Percentiles rank a stretch among this genome's conserved stretches.
These are phyloP conservation scores for Acronicta leporina DNA, from an alignment of 2,888 invertebrate genomes.

Conservation along the genomic window DNA sequence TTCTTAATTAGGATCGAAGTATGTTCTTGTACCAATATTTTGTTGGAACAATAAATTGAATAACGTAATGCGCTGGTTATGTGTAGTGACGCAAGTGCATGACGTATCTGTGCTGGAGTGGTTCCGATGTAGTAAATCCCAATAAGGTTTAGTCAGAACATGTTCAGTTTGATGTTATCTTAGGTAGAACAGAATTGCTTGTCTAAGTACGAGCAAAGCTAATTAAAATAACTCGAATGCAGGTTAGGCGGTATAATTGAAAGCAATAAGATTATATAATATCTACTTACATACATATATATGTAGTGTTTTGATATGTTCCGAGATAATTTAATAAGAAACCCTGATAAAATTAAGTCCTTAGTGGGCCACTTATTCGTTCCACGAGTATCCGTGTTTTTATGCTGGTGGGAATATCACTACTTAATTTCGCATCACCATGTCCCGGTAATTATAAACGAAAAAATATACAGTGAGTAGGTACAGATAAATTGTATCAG, in stretches of 20 bases:
- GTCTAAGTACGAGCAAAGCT: neutral
- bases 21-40: slow-evolving; percentile 48
- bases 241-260: too few relatives aligned
- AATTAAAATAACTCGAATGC: neutral
- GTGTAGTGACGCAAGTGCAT: slow-evolving; percentile 49
- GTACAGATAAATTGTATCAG: too few relatives aligned
- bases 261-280: slow-evolving; percentile 2
- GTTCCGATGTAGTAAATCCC: slow-evolving; percentile 19
- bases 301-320: neutral
- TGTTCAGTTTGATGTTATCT: slow-evolving; percentile 27
- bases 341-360: neutral
- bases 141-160: slow-evolving; percentile 20
- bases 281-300: neutral
- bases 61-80: slow-evolving; percentile 49
- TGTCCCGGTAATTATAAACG: neutral
- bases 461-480: too few relatives aligned
- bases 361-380: too few relatives aligned
- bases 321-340: neutral
- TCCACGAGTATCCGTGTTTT: neutral
- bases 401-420: neutral
- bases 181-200: slow-evolving; percentile 25
- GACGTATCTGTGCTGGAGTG: slow-evolving; percentile 33
- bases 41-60: slow-evolving; percentile 58
- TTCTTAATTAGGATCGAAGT: slow-evolving; percentile 57
- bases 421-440: neutral